A percentile compares a stretch with the other conserved stretches of the same genome.
These are phyloP conservation scores for Halyomorpha halys DNA, from an alignment of 1,140 invertebrate genomes.

Conservation along the genomic window DNA sequence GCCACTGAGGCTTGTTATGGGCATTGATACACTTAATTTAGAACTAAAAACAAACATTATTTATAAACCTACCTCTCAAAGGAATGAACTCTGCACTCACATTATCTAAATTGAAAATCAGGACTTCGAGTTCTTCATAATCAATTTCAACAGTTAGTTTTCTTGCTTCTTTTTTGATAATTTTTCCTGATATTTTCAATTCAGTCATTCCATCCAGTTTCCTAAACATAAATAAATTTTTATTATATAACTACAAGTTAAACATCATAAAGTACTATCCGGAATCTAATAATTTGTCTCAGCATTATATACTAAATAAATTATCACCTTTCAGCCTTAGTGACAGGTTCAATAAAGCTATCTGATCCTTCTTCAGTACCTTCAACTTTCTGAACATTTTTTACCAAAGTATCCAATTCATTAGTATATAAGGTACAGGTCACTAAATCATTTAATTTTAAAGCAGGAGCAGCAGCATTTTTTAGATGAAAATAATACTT, in stretches of 20 bases:
- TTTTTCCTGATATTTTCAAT: neutral
- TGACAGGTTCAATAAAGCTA: neutral
- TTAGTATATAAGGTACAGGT: conserved; percentile 4
- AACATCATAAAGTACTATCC: neutral
- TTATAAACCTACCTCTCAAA: neutral
- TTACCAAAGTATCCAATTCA: conserved; percentile 12
- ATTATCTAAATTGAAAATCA: conserved; percentile 6
- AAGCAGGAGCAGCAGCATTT: neutral
- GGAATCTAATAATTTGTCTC: too few species aligned
- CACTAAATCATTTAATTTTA: conserved; percentile 9
- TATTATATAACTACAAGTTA: neutral
- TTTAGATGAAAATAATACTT: conserved; percentile 10
- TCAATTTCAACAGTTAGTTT: neutral
- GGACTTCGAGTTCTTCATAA: neutral
- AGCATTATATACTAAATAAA: neutral
- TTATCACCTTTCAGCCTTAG: neutral
- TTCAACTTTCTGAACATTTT: conserved; percentile 10
- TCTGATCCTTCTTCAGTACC: neutral
- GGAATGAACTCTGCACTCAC: conserved; percentile 9
- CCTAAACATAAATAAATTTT: conserved; percentile 5
- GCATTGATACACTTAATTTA: too few species aligned
- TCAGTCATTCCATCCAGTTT: conserved; percentile 8
- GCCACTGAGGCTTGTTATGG: too few species aligned
- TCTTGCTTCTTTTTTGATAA: neutral
- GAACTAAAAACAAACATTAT: too few species aligned